A percentile compares a stretch with the other conserved stretches of the same genome.
phyloP scores from a whole-genome alignment of 2,797 vertebrate genomes.

The Scolopax bukidnonensis region DNA sequence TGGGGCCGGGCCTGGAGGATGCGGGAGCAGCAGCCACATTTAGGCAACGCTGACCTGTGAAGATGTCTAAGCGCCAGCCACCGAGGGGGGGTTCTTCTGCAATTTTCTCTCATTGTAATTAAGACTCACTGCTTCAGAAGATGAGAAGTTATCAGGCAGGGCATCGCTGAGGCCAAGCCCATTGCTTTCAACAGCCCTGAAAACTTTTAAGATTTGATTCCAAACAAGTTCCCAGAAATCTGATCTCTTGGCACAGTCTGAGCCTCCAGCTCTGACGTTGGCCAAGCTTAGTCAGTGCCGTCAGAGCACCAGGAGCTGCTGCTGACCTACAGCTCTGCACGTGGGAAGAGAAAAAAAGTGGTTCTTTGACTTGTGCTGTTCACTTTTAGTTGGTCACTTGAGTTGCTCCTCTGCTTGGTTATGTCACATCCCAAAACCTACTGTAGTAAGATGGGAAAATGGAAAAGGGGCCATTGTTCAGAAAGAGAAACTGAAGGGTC shows the following conservation, averaged over 20 bases:
- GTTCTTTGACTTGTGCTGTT: background rate
- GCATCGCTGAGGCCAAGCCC: background rate
- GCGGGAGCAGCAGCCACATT: background rate
- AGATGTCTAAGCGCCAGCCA: background rate
- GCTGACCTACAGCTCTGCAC: background rate
- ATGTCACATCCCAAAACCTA: background rate
- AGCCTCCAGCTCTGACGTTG: background rate
- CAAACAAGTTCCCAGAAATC: background rate
- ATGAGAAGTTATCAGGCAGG: background rate
- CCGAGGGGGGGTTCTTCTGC: background rate
- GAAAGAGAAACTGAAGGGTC: background rate
- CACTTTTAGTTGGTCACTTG: background rate
- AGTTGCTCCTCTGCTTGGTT: background rate
- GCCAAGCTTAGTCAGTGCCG: background rate
- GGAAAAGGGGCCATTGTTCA: background rate
- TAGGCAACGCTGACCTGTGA: fast-evolving
- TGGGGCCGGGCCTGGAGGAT: background rate
- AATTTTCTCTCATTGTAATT: background rate
- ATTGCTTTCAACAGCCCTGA: background rate
- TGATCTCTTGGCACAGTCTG: background rate
- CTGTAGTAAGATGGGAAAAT: background rate
- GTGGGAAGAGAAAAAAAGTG: background rate
- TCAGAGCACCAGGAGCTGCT: background rate
- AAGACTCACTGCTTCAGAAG: background rate
- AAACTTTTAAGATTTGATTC: background rate